Evolutionary conservation across 1,140 invertebrate genomes (phyloP).

Genomic region (Saxidomus purpurata): DNA sequence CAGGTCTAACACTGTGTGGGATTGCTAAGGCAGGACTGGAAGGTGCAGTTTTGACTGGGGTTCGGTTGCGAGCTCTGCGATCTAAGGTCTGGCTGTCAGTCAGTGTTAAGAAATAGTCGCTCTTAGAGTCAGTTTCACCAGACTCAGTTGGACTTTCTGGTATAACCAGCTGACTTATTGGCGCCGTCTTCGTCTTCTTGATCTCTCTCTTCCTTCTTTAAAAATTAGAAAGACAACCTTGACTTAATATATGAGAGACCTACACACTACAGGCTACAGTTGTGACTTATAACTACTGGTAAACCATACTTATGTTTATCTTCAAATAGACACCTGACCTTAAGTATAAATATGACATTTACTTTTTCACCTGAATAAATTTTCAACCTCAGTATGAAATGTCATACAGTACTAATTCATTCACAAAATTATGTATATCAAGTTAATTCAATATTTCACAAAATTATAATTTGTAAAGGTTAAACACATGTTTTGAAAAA

Average conservation of each 20-base stretch:
- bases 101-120: slow-evolving; percentile 78
- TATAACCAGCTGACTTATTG: slow-evolving; percentile 69
- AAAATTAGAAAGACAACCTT: neutral
- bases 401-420: neutral
- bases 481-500: neutral
- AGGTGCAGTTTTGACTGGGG: slow-evolving; percentile 12
- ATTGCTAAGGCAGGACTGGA: neutral
- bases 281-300: too few species aligned
- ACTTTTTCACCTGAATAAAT: slow-evolving; percentile 6
- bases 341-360: too few species aligned
- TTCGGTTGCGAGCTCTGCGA: slow-evolving; percentile 59
- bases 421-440: slow-evolving; percentile 2
- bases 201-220: slow-evolving; percentile 78
- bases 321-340: too few species aligned
- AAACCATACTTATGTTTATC: too few species aligned
- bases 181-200: slow-evolving; percentile 83
- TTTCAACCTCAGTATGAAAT: neutral
- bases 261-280: too few species aligned
- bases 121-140: slow-evolving; percentile 57
- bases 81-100: slow-evolving; percentile 83
- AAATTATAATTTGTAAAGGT: neutral
- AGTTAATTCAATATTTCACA: neutral
- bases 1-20: slow-evolving; percentile 5
- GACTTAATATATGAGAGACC: neutral
- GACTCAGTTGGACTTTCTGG: slow-evolving; percentile 64